Conservation (phyloP, 2,888 invertebrate species). For the Nemapogon koenigi region DNA sequence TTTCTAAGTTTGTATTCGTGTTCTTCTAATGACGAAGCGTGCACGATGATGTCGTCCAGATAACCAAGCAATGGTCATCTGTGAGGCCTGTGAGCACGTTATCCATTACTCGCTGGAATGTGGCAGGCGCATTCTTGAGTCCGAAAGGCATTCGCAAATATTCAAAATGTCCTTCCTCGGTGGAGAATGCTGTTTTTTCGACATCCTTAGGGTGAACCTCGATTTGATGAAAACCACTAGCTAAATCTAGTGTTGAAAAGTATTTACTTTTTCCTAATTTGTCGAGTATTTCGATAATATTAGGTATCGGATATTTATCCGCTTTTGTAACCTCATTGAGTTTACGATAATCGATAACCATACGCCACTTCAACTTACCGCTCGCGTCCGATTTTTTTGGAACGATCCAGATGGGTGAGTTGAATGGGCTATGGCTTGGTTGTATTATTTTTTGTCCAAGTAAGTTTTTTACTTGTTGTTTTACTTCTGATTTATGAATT, state of each 20-base stretch:
- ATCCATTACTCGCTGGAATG: slow-evolving; percentile 25
- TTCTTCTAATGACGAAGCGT: slow-evolving; percentile 22
- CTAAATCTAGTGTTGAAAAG: slow-evolving; percentile 18
- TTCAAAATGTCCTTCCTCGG: slow-evolving; percentile 21
- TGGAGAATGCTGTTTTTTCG: slow-evolving; percentile 23
- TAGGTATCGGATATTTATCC: slow-evolving; percentile 11
- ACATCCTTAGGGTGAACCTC: slow-evolving; percentile 16
- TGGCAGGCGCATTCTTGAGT: slow-evolving; percentile 22
- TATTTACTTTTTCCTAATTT: slow-evolving; percentile 18
- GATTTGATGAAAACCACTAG: slow-evolving; percentile 9
- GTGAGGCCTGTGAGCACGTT: slow-evolving; percentile 19
- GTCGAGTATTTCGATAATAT: slow-evolving; percentile 15
- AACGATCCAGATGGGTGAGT: slow-evolving; percentile 14
- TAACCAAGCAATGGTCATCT: slow-evolving; percentile 22
- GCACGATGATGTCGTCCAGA: slow-evolving; percentile 23
- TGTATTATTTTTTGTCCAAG: slow-evolving; percentile 14
- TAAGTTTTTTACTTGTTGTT: slow-evolving; percentile 12
- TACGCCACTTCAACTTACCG: slow-evolving; percentile 11
- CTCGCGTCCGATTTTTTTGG: slow-evolving; percentile 14
- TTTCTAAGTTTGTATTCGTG: slow-evolving; percentile 22
- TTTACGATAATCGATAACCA: slow-evolving; percentile 10
- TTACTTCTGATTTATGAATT: slow-evolving; percentile 17
- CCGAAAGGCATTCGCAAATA: slow-evolving; percentile 24
- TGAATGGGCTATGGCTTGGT: slow-evolving; percentile 7
- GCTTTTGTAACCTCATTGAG: slow-evolving; percentile 10